A percentile compares a stretch with the other conserved stretches of the same genome.
phyloP scores from a whole-genome alignment of 2,888 invertebrate species.

The Acanthosoma haemorrhoidale region DNA sequence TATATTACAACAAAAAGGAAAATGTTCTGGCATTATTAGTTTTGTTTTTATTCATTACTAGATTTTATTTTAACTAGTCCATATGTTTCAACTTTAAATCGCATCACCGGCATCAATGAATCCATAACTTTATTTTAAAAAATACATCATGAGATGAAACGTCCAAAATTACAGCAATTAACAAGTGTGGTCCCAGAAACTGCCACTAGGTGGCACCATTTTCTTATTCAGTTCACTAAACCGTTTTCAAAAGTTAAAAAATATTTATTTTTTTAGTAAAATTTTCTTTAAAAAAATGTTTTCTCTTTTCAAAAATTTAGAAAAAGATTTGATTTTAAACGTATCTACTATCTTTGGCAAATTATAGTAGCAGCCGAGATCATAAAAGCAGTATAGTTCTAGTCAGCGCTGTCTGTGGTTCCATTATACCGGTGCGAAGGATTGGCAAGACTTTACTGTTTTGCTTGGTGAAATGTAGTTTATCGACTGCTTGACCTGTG shows the following conservation, averaged over 20 bases:
- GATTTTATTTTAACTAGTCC: no score
- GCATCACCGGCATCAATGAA: no score
- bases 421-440: slow-evolving; percentile 26
- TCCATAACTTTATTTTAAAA: no score
- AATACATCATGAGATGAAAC: not conserved
- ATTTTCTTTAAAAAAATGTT: not conserved
- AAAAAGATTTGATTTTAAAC: no score
- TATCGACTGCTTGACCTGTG: not conserved
- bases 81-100: no score
- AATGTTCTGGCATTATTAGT: no score
- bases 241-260: not conserved
- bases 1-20: no score
- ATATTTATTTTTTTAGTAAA: not conserved
- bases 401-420: slow-evolving; percentile 19
- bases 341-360: not conserved
- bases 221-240: not conserved
- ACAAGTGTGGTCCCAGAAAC: not conserved
- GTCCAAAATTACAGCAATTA: not conserved
- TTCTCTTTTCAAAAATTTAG: no score
- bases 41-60: no score
- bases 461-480: slow-evolving; percentile 24
- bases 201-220: not conserved
- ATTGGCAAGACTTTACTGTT: slow-evolving; percentile 19
- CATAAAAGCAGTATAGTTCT: slow-evolving; percentile 21
- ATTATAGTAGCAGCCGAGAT: not conserved